Evolutionary conservation across 2,888 invertebrate genomes (phyloP).

Genomic region (Lymantria monacha): DNA sequence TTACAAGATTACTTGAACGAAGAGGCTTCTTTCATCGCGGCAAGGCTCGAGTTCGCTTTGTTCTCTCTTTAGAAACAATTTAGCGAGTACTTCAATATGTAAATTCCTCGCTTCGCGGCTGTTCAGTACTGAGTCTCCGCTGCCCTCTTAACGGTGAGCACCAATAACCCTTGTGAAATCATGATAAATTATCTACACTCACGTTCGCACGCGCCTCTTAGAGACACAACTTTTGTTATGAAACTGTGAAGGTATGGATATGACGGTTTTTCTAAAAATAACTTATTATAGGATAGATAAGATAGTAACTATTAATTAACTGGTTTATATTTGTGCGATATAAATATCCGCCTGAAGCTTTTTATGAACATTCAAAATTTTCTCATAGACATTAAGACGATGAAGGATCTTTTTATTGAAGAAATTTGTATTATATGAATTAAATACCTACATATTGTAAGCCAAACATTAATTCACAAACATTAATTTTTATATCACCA

Average conservation of each 20-base stretch:
- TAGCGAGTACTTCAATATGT: conserved; percentile 61
- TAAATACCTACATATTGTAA: too few relatives aligned
- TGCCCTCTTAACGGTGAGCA: conserved; percentile 64
- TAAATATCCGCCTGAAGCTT: too few relatives aligned
- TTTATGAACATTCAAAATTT: too few relatives aligned
- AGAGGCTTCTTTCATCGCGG: conserved; percentile 16
- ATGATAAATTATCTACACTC: conserved; percentile 81
- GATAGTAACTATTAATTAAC: too few relatives aligned
- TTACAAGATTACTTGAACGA: conserved; percentile 19
- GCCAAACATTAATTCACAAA: too few relatives aligned
- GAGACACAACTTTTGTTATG: conserved; percentile 45
- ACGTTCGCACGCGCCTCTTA: conserved; percentile 58
- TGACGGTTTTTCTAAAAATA: conserved; percentile 22
- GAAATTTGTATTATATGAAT: too few relatives aligned
- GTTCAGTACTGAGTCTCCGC: conserved; percentile 42
- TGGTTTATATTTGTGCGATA: too few relatives aligned
- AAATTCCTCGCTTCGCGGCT: conserved; percentile 58
- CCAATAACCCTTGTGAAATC: conserved; percentile 77
- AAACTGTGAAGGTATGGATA: conserved; percentile 41
- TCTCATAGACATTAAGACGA: too few relatives aligned
- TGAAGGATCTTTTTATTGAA: too few relatives aligned
- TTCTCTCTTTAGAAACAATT: conserved; percentile 55
- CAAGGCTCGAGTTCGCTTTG: conserved; percentile 25
- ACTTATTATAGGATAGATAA: background rate
- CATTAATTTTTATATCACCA: too few relatives aligned